Evolutionary conservation across 2,797 vertebrate species (phyloP), one percentile per base, ranked within the genome.

Genomic region (Ataeniobius toweri): DNA sequence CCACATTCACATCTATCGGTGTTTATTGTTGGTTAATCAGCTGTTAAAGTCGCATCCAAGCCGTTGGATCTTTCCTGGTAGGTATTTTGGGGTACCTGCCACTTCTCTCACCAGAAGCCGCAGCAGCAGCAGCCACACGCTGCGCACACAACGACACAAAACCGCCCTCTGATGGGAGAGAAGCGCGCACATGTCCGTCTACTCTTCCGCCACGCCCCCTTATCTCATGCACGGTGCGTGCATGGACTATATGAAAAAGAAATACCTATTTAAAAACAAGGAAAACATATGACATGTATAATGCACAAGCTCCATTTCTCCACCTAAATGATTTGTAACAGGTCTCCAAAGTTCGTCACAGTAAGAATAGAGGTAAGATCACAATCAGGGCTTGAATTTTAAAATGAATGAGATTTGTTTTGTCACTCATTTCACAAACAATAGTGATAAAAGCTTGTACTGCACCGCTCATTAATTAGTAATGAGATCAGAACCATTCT

Each of bases 81-180:
- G 80, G 80, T 24, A 41, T 67, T 78, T 71, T 80, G 81, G 56
- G 86, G 7, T 61, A 86, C 79, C 86, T 84, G 84, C 86, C 79
- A 78, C 85, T 81, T 76, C 76, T 86, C 84, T 85, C 84, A 77
- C 28, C 71, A 77, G 24, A 83, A 82, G 31, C 81, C 75, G 72
- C 84, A 78, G 75, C 74, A 79, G 78, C 79, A 61, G 81, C 85
- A 75, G 82, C 90, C 81, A 75, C 90, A 83, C 86, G 85, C 88
- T 82, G 86, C 89, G 77, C 88, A 63, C 87, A 76, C 83, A 79
- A 71, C 84, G 88, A 84, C 73, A 77, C 89, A 89, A 85, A 88
- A 91, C 90, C 92, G 90, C 90, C 94, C 91, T 88, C 92, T 91
- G 90, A 94, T 83, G 91, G 91, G 85, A 71, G 80, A 86, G 85